Evolutionary conservation across 2,113 vertebrate species (phyloP).

Genomic region (Pachyramphus minor): DNA sequence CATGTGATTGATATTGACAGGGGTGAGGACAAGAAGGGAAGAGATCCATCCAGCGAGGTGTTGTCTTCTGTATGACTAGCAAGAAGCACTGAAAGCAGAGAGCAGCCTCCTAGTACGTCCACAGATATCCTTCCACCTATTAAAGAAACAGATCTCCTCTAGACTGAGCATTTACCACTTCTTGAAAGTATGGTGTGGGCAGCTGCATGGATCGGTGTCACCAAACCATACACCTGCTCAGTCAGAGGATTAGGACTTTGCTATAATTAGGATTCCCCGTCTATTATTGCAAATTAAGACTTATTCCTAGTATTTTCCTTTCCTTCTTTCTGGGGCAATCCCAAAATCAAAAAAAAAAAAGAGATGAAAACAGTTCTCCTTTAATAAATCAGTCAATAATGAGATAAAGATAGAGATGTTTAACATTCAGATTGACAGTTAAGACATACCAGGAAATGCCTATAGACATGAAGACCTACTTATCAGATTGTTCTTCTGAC

Average conservation of each 20-base stretch:
- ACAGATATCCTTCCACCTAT: slow-evolving; percentile 71
- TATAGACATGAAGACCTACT: slow-evolving; percentile 58
- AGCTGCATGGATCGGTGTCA: background rate
- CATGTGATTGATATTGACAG: slow-evolving; percentile 79
- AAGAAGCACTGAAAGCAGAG: slow-evolving; percentile 83
- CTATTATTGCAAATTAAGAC: slow-evolving; percentile 49
- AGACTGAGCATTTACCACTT: slow-evolving; percentile 9
- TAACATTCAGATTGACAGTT: slow-evolving; percentile 61
- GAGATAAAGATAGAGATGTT: slow-evolving; percentile 57
- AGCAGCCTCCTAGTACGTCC: slow-evolving; percentile 67
- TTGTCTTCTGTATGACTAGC: slow-evolving; percentile 93
- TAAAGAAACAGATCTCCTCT: slow-evolving; percentile 83
- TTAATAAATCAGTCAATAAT: slow-evolving; percentile 50
- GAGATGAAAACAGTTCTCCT: slow-evolving; percentile 6
- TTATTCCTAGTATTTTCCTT: background rate
- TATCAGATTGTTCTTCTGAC: slow-evolving; percentile 66
- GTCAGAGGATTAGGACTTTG: slow-evolving; percentile 13
- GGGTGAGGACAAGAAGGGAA: slow-evolving; percentile 80
- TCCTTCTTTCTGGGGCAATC: slow-evolving; percentile 18
- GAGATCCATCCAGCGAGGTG: slow-evolving; percentile 80
- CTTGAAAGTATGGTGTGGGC: background rate
- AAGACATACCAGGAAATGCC: slow-evolving; percentile 61
- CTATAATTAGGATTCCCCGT: slow-evolving; percentile 18
- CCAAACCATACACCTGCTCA: background rate
- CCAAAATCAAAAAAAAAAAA: slow-evolving; percentile 9